Evolutionary conservation across 2,797 vertebrate species (phyloP), one percentile per base, ranked within the genome.

Genomic region (Sylvia borin): DNA sequence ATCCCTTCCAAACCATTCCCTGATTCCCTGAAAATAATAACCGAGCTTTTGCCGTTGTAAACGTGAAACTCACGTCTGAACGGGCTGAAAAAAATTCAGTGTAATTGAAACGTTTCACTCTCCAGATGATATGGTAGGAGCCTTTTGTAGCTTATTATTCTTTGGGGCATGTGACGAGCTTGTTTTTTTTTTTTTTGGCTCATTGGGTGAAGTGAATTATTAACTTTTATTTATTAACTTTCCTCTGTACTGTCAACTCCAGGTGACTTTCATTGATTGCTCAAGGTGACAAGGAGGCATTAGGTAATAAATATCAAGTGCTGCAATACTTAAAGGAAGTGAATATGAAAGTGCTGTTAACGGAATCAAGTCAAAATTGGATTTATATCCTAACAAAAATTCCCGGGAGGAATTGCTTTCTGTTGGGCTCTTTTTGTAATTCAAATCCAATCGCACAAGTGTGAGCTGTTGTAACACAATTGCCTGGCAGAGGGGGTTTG

Each of bases 341-440:
- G 92, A 85, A 87, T 95, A 77, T 60, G 54, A 42, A 90, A 95
- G 89, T 62, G 82, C 73, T 90, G 91, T 58, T 94, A 93, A 81
- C 4, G 2, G 92, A 93, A 90, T 93, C 82, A 76, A 85, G 76
- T 72, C 43, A 92, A 76, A 95, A 95, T 76, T 88, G 92, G 94
- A 94, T 96, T 95, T 91, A 64, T 90, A 90, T 70, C 85, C 95
- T 77, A 84, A 91, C 87, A 84, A 86, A 93, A 91, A 92, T 40
- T 84, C 96, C 82, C 85, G 0, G 21, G 91, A 80, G 92, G 29
- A 60, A 72, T 73, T 67, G 87, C 73, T 51, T 91, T 94, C 71
- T 77, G 65, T 60, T 78, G 85, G 89, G 34, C 62, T 92, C 72
- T 80, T 65, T 85, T 77, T 93, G 76, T 86, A 90, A 94, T 95